Evolutionary conservation across 2,888 invertebrate species (phyloP).

Genomic region (Ennomos fuscantarius): DNA sequence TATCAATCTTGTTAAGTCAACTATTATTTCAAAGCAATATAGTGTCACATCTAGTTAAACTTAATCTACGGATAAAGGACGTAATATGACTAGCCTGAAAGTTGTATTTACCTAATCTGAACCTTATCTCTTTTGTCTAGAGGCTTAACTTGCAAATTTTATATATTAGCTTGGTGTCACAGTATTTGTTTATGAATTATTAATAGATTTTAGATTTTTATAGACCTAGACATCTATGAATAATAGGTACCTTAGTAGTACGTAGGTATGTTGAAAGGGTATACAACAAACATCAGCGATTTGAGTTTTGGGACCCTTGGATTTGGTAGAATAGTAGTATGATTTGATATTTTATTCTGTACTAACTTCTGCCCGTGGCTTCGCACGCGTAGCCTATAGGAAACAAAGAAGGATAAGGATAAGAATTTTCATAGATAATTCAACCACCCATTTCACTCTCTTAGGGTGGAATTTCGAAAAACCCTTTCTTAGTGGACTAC

Average conservation of each 20-base stretch:
- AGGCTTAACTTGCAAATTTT: constrained; percentile 8
- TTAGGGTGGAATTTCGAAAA: too few relatives aligned
- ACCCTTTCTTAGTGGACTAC: too few relatives aligned
- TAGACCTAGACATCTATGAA: background rate
- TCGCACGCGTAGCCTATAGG: too few relatives aligned
- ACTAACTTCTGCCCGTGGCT: too few relatives aligned
- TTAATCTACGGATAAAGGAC: constrained; percentile 13
- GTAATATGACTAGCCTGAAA: constrained; percentile 20
- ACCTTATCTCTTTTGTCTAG: constrained; percentile 8
- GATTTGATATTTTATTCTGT: too few relatives aligned
- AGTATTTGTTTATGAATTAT: constrained; percentile 3
- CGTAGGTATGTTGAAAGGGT: too few relatives aligned
- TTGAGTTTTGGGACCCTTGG: too few relatives aligned
- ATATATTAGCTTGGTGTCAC: constrained; percentile 1
- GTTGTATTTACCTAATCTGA: constrained; percentile 15
- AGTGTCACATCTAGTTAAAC: constrained; percentile 18
- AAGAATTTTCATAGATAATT: too few relatives aligned
- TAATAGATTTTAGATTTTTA: background rate
- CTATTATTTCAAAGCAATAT: background rate
- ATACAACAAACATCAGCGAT: too few relatives aligned
- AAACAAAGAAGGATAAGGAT: too few relatives aligned
- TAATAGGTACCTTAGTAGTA: constrained; percentile 3
- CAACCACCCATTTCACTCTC: too few relatives aligned
- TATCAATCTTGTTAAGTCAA: constrained; percentile 14
- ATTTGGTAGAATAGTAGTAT: too few relatives aligned